Evolutionary conservation across 2,113 vertebrate genomes (phyloP), one percentile per base, ranked within the genome.

Genomic region (Donacobius atricapilla): DNA sequence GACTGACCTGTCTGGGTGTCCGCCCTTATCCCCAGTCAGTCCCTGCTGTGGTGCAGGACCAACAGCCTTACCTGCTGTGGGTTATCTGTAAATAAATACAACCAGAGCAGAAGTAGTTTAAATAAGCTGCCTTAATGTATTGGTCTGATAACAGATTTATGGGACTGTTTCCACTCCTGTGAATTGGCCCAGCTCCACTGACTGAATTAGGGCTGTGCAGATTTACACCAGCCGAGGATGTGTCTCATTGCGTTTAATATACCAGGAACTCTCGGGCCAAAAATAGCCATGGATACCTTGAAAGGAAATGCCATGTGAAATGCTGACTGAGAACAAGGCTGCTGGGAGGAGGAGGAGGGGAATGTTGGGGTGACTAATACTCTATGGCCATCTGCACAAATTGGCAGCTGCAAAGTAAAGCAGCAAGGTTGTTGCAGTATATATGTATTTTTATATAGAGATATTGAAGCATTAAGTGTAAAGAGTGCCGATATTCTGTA

Each of bases 301-400:
- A 96, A 97, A 97, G 96, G 96, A 97, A 97, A 96, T 94, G 88
- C 93, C 95, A 78, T 89, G 92, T 92, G 94, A 90, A 94, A 90
- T 9, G 15, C 87, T 94, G 95, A 90, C 93, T 6, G 20, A 95
- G 87, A 97, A 87, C 85, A 92, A 54, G 89, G 30, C 87, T 93
- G 77, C 27, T 63, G 84, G 89, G 75, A 83, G 77, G 87, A 89
- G 96, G 76, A 87, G 60, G 58, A 87, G 72, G 94, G 84, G 71
- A 90, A 78, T 19, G 28, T 42, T 83, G 87, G 63, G 86, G 83
- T 96, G 95, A 97, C 87, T 94, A 97, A 97, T 87, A 80, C 87
- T 17, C 58, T 69, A 30, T 0, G 2, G 81, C 94, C 95, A 91
- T 89, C 95, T 95, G 90, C 96, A 69, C 93, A 65, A 94, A 92